Conservation (phyloP, 2,113 vertebrate species). For the Meles meles region DNA sequence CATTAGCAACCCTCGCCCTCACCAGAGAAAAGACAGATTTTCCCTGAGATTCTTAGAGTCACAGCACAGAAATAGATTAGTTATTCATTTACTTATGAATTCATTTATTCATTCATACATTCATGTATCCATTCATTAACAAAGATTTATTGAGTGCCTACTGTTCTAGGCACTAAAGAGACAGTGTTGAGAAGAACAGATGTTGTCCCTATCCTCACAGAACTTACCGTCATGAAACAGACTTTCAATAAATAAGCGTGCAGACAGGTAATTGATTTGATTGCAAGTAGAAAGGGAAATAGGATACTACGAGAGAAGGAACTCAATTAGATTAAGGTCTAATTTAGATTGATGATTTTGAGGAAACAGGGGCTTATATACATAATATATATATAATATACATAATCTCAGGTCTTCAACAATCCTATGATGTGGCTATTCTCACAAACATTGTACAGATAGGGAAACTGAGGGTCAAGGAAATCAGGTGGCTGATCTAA, state of each 20-base stretch:
- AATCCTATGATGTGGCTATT: neutral
- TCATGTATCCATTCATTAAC: neutral
- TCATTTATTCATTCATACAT: neutral
- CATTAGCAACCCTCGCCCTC: neutral
- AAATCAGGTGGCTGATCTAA: neutral
- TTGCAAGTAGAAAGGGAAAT: neutral
- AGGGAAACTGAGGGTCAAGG: neutral
- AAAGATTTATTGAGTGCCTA: neutral
- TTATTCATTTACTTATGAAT: neutral
- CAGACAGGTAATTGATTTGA: neutral
- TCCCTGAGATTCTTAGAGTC: neutral
- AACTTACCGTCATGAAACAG: neutral
- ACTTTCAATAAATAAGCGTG: neutral
- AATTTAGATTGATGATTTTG: neutral
- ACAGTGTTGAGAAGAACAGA: neutral
- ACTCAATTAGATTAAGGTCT: neutral
- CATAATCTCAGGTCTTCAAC: neutral
- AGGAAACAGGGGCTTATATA: neutral
- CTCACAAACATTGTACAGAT: neutral
- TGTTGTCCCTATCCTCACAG: neutral
- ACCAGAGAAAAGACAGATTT: neutral
- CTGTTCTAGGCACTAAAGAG: neutral
- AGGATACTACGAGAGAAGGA: neutral
- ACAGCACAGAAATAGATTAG: neutral
- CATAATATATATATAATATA: neutral